phyloP scores from a whole-genome alignment of 53 echinoderm and acorn worm species.

The Temnopleurus reevesii region DNA sequence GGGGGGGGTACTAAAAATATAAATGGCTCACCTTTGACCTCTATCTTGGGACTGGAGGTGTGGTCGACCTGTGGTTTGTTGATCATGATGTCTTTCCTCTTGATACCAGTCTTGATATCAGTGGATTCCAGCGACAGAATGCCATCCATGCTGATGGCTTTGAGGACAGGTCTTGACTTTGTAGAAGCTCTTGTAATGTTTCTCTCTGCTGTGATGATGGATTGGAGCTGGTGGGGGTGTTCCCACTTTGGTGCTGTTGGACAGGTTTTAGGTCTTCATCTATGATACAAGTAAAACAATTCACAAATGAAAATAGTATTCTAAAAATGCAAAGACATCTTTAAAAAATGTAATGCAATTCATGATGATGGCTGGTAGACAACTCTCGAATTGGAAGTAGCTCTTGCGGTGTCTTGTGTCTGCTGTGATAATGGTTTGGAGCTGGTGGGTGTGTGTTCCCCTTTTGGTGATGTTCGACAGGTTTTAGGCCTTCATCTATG shows the following conservation, averaged over 20 bases:
- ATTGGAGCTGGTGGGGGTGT: neutral
- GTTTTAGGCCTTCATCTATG: neutral
- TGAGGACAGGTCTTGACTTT: too few species aligned
- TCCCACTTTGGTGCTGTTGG: too few species aligned
- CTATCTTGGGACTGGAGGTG: slow-evolving; percentile 37
- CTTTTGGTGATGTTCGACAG: too few species aligned
- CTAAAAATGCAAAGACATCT: too few species aligned
- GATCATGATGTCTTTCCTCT: slow-evolving; percentile 76
- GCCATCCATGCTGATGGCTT: slow-evolving; percentile 72
- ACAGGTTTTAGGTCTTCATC: neutral
- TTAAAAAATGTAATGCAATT: too few species aligned
- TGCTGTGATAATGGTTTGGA: neutral
- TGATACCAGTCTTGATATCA: slow-evolving; percentile 76
- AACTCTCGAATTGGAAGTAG: too few species aligned
- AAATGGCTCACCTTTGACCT: slow-evolving; percentile 54
- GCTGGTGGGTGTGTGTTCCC: neutral
- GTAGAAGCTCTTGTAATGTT: neutral
- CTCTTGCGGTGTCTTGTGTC: too few species aligned
- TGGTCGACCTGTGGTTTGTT: slow-evolving; percentile 74
- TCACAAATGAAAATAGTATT: too few species aligned
- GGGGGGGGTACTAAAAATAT: too few species aligned
- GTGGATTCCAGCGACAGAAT: slow-evolving; percentile 62
- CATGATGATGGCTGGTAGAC: too few species aligned
- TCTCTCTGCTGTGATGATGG: neutral
- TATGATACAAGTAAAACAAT: too few species aligned